Base-by-base conservation (phyloP, 1,140 invertebrate species). In the Rhizoglyphus robini region DNA sequence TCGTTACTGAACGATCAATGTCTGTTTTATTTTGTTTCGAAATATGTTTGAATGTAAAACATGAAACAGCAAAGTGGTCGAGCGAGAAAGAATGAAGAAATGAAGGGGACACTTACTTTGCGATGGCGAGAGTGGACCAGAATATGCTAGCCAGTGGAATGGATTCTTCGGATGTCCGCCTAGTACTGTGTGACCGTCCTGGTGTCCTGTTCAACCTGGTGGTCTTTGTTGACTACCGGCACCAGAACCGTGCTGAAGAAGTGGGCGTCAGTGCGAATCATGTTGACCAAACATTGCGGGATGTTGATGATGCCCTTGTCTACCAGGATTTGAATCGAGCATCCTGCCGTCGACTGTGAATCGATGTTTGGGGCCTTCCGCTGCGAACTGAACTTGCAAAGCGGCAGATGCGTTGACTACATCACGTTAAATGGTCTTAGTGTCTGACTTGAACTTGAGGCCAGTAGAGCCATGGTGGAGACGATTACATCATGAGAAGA, bases 71-170 rank as follows among this genome's bases (percentile, higher is more conserved):
- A n/a, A n/a, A n/a, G n/a, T 41, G 36, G 36, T 41, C 8, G 36
- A 41, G 18, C 18, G 36, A 18, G 36, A 41, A 41, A 41, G 18
- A 11, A 41, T 8, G 18, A 41, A 41, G 18, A n/a, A n/a, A n/a
- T n/a, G n/a, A 41, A 41, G 18, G 18, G 8, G 23, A 23, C 13
- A 60, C 58, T 60, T 60, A 60, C 58, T 60, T 4, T 60, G 58
- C 13, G 58, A 60, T 38, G 58, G 58, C 23, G 58, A 60, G 13
- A 60, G 27, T 60, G 58, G 58, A 27, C 58, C 58, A 27, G 58
- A 3, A 15, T 34, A 23, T 3, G 29, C 58, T 11, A 60, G 30
- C 58, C 58, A 60, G 29, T 60, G 58, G 27, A 60, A 60, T 46
- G 58, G 58, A 46, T 60, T 60, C 30, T 34, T n/a, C 15, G 58